Conservation (phyloP, 2,797 vertebrate species). For the Cheracebus regulus region DNA sequence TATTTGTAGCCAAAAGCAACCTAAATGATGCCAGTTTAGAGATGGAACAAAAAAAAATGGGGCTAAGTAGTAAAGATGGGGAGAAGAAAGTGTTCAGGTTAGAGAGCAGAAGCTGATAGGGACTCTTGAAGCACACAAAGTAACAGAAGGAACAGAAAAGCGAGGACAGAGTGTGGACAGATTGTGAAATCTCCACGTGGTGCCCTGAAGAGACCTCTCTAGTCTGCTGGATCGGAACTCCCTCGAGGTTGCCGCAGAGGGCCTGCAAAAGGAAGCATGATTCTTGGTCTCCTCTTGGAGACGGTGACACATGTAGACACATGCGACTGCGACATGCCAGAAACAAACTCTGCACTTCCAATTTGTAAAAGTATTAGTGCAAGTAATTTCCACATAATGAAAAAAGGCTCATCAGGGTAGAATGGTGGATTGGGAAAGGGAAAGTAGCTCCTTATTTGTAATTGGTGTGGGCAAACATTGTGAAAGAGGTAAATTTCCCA, state of each 20-base stretch:
- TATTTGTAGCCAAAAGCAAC: background rate
- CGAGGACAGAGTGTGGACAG: accelerated
- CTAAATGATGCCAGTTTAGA: background rate
- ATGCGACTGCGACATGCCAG: background rate
- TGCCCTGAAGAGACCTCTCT: background rate
- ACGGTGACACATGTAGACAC: accelerated
- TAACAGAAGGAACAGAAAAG: background rate
- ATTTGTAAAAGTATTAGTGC: background rate
- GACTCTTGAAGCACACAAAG: background rate
- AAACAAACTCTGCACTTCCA: background rate
- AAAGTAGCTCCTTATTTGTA: background rate
- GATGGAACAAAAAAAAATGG: background rate
- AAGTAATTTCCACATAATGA: background rate
- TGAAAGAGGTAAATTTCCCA: background rate
- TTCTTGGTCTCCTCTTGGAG: background rate
- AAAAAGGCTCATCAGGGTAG: conserved; percentile 19
- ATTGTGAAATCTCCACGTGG: accelerated
- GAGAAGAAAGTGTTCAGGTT: background rate
- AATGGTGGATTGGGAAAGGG: background rate
- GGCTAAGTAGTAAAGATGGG: no score
- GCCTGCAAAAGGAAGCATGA: background rate
- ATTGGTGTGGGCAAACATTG: conserved; percentile 13
- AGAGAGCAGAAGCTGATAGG: accelerated
- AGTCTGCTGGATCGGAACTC: accelerated
- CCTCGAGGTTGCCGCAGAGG: accelerated